Base-by-base conservation (phyloP, 2,113 vertebrate genomes). In the Ammodytes marinus region DNA sequence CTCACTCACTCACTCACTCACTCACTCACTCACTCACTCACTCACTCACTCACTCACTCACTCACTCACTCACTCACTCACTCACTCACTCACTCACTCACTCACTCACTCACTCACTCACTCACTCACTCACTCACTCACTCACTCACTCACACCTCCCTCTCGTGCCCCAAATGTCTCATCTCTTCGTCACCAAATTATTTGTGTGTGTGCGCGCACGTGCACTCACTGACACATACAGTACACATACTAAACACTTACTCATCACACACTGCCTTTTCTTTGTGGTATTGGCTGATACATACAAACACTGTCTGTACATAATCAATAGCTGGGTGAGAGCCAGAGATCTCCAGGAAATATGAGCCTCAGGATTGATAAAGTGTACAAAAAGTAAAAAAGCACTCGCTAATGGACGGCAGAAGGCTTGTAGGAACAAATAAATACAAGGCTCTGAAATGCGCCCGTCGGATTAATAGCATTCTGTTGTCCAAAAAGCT, bases 271-370 rank as follows among this genome's bases (percentile, higher is more conserved):
- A 85, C 61, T 7, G 68, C 60, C 68, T 85, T 42, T 10, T 79
- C 61, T 57, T 61, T 64, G 74, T 76, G 73, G 54, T 72, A 88
- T 79, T 78, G 69, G 69, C 86, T 83, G 76, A 77, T 58, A 66
- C 9, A 43, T 27, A 27, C 27, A 27, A 27, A 27, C 27, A 27
- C 27, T 27, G 27, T 27, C 54, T 80, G 74, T 83, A 35, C 57
- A 61, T 64, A 70, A 79, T 61, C 12, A 64, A 76, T 47, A 68
- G 69, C 27, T 91, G 83, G 79, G 75, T 4, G 40, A 13, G 35
- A 69, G 89, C 82, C 88, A 90, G 69, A 64, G 60, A 86, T 87
- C 87, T 84, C 69, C 58, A 64, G 90, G 85, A 91, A 86, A 90
- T 84, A 87, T 75, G 79, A 80, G 58, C 60, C 72, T 80, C 65